Base-by-base conservation (phyloP, 35 echinoderm and acorn worm genomes). In the Heliocidaris erythrogramma region DNA sequence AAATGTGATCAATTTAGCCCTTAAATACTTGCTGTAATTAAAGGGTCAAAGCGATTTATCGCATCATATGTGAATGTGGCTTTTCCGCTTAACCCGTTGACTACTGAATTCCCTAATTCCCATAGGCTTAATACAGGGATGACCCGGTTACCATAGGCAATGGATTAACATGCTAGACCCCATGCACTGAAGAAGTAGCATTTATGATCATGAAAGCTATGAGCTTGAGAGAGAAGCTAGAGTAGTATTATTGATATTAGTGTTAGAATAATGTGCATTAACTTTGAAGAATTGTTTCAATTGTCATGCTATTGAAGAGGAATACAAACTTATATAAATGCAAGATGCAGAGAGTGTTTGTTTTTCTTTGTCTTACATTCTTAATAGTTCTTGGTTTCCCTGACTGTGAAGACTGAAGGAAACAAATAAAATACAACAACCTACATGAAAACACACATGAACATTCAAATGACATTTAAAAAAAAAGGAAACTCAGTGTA, bases 371-470 rank as follows among this genome's bases (percentile, higher is more conserved):
- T 48, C 87, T 89, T 89, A 89, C 87, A 89, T 89, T 89, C 24
- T 48, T 89, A 24, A 47, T 32, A 42, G 30, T 89, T 89, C 87
- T 89, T 89, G 87, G 87, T 89, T 48, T 89, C 87, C 87, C 87
- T 89, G 87, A 89, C 32, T 89, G 87, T 48, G 87, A 89, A 42
- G 65, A 78, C 65, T 78, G 27, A n/a, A 78, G 65, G 27, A 78
- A 78, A 52, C 49, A 86, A 86, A 11, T 13, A 35, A 88, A 16
- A 88, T 29, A 88, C 30, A 88, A 31, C 42, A 14, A 48, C 5
- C 10, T 12, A 89, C 87, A 89, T 89, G 47, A 32, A 88, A 24
- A 78, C 18, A 78, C 18, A 78, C 65, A 78, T 78, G 32, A 89
- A 89, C 47, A 47, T 32, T 89, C 18, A 16, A 48, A 32, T 47